Percentiles rank a stretch among this genome's conserved stretches.
These are phyloP conservation scores for Hippoglossus hippoglossus DNA, from an alignment of 2,797 vertebrate genomes.

Conservation along the genomic window DNA sequence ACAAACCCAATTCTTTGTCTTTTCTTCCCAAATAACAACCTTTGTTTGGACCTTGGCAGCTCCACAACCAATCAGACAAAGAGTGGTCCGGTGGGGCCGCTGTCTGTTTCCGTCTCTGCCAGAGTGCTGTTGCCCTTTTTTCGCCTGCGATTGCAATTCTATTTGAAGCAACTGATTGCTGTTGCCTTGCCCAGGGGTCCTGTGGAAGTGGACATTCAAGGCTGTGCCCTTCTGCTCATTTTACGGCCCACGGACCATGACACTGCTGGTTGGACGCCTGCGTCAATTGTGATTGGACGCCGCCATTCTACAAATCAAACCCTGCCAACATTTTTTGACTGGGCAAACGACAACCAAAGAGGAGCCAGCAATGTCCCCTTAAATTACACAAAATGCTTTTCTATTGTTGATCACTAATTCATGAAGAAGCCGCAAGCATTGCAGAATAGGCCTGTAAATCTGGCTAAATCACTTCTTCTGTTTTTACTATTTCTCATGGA, in stretches of 20 bases:
- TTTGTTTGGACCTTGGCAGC: slow-evolving; percentile 58
- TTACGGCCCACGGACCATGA: slow-evolving; percentile 63
- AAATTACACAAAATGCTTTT: slow-evolving; percentile 11
- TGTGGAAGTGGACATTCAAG: slow-evolving; percentile 53
- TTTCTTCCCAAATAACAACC: slow-evolving; percentile 54
- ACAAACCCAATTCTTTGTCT: slow-evolving; percentile 38
- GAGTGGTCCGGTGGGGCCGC: slow-evolving; percentile 51
- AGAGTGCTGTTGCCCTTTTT: slow-evolving; percentile 70
- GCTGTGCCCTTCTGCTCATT: slow-evolving; percentile 65
- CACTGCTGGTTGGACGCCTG: slow-evolving; percentile 22
- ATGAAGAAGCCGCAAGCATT: neutral
- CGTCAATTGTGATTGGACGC: slow-evolving; percentile 16
- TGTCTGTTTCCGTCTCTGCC: slow-evolving; percentile 47
- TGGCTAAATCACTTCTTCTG: slow-evolving; percentile 10
- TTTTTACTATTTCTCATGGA: slow-evolving; percentile 25
- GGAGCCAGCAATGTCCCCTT: neutral
- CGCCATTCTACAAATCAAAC: slow-evolving; percentile 29
- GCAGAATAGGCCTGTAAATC: slow-evolving; percentile 6
- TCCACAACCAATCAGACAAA: slow-evolving; percentile 55
- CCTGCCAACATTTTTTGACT: slow-evolving; percentile 18
- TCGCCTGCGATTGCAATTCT: slow-evolving; percentile 60
- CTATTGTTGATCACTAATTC: slow-evolving; percentile 21
- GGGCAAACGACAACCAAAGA: slow-evolving; percentile 16
- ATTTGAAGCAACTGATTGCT: slow-evolving; percentile 74
- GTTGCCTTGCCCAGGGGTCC: slow-evolving; percentile 57